Evolutionary conservation across 2,113 vertebrate genomes (phyloP).

Genomic region (Engystomops pustulosus): DNA sequence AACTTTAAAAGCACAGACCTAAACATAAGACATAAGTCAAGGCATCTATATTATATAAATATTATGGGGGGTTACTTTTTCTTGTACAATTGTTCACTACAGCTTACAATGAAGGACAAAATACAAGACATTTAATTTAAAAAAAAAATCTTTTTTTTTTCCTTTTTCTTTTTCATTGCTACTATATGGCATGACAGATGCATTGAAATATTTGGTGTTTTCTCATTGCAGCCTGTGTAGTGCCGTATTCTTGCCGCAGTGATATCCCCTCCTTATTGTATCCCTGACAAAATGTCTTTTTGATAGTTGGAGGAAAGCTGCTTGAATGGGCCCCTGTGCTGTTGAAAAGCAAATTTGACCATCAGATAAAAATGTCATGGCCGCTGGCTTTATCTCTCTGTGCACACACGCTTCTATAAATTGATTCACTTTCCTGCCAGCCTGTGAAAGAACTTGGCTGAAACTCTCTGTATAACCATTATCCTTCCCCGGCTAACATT

Average conservation of each 20-base stretch:
- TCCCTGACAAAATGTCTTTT: conserved; percentile 23
- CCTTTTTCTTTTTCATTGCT: background rate
- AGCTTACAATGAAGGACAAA: background rate
- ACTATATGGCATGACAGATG: background rate
- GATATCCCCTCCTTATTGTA: conserved; percentile 26
- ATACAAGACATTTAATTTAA: background rate
- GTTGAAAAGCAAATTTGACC: conserved; percentile 50
- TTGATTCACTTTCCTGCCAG: conserved; percentile 54
- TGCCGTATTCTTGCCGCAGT: background rate
- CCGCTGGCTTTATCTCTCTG: conserved; percentile 52
- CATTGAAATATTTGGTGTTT: conserved; percentile 16
- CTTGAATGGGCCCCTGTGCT: conserved; percentile 33
- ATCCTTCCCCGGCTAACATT: conserved; percentile 45
- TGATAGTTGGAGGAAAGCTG: conserved; percentile 24
- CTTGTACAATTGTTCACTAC: too few relatives aligned
- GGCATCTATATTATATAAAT: too few relatives aligned
- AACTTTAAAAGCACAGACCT: too few relatives aligned
- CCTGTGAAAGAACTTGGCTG: conserved; percentile 49
- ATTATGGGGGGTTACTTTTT: background rate
- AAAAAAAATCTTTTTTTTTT: background rate
- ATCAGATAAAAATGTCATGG: conserved; percentile 52
- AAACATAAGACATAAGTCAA: too few relatives aligned
- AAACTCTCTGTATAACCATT: conserved; percentile 50
- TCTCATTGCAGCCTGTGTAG: conserved; percentile 5
- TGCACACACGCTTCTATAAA: conserved; percentile 48